A percentile compares a stretch with the other conserved stretches of the same genome.
phyloP scores from a whole-genome alignment of 2,888 invertebrate genomes.

The Cerastis leucographa region DNA sequence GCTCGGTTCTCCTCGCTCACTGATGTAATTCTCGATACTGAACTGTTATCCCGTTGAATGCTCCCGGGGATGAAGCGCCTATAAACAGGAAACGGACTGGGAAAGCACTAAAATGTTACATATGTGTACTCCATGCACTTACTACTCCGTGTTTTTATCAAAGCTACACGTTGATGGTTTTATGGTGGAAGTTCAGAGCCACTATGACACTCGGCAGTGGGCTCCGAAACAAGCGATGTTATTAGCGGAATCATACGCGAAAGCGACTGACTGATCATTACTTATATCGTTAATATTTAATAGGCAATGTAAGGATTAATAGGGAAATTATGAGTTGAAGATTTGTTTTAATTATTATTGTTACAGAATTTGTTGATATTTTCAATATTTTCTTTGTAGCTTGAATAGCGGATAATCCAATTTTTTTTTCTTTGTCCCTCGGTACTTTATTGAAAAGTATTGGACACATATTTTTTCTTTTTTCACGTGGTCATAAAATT shows the following conservation, averaged over 20 bases:
- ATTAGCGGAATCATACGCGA: conserved; percentile 33
- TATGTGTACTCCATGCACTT: conserved; percentile 19
- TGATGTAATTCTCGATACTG: not conserved
- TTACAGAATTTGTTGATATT: conserved; percentile 6
- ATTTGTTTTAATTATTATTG: conserved; percentile 15
- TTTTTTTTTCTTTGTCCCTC: no score
- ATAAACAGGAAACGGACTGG: not conserved
- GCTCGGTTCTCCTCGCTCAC: not conserved
- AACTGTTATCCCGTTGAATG: not conserved
- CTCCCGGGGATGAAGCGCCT: not conserved
- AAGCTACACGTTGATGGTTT: not conserved
- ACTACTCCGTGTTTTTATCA: conserved; percentile 19
- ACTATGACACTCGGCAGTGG: conserved; percentile 1
- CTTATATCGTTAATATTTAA: conserved; percentile 26
- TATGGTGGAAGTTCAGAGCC: not conserved
- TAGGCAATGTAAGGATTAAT: conserved; percentile 22
- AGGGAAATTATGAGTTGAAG: conserved; percentile 2
- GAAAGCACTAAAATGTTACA: not conserved
- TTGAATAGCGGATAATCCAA: no score
- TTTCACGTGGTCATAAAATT: no score
- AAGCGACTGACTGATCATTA: conserved; percentile 37
- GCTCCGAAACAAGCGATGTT: conserved; percentile 44
- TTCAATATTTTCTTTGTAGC: not conserved
- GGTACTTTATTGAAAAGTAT: no score
- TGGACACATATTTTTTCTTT: no score